These are phyloP conservation scores for Anguilla megastoma DNA, from an alignment of 2,797 vertebrate species.

Conservation along the genomic window DNA sequence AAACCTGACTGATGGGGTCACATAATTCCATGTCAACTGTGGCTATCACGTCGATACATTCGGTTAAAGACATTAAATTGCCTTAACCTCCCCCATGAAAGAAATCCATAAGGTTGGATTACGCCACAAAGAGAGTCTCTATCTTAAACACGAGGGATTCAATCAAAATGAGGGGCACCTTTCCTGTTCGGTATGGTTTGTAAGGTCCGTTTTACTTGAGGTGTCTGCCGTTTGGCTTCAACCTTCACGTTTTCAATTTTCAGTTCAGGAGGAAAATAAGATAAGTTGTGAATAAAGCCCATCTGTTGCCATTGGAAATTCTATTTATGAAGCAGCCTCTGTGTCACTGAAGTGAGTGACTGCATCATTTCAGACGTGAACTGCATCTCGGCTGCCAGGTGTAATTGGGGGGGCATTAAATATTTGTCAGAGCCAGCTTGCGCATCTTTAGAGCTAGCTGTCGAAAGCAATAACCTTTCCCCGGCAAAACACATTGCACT, in stretches of 20 bases:
- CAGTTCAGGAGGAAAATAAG: slow-evolving; percentile 28
- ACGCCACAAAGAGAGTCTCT: slow-evolving; percentile 32
- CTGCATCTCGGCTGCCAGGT: slow-evolving; percentile 36
- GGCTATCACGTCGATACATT: slow-evolving; percentile 50
- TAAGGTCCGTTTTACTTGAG: slow-evolving; percentile 1
- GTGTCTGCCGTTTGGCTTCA: slow-evolving; percentile 27
- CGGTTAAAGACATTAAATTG: slow-evolving; percentile 32
- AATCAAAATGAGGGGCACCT: background rate
- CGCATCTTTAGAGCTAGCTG: slow-evolving; percentile 34
- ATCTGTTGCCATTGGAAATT: slow-evolving; percentile 24
- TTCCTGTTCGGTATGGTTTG: background rate
- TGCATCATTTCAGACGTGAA: slow-evolving; percentile 44
- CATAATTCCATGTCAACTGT: slow-evolving; percentile 55
- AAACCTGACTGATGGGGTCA: slow-evolving; percentile 52
- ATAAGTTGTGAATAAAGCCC: slow-evolving; percentile 29
- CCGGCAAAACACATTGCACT: slow-evolving; percentile 44
- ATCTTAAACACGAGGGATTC: slow-evolving; percentile 31
- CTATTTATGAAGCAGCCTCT: slow-evolving; percentile 42
- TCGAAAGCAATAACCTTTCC: slow-evolving; percentile 44
- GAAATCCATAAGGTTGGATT: slow-evolving; percentile 49
- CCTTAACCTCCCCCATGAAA: slow-evolving; percentile 41
- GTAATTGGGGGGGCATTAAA: slow-evolving; percentile 47
- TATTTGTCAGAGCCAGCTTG: slow-evolving; percentile 37
- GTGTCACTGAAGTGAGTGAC: slow-evolving; percentile 35
- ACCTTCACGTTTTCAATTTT: slow-evolving; percentile 36